A percentile compares a stretch with the other conserved stretches of the same genome.
Evolutionary conservation across 2,888 invertebrate genomes (phyloP).

Genomic region (Eurytoma californica): DNA sequence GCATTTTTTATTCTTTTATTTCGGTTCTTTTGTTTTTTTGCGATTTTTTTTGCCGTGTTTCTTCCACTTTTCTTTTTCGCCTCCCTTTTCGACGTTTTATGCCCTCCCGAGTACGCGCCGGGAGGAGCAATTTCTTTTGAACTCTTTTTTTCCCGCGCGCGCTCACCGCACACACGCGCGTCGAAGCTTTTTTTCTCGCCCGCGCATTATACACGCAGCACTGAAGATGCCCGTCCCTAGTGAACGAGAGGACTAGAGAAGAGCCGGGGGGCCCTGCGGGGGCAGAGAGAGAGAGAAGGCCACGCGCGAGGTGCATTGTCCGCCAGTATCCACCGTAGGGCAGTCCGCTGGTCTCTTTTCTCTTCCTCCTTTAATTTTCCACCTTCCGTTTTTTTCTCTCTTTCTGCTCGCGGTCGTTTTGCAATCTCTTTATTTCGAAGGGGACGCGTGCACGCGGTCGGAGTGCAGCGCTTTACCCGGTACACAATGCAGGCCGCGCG

Average conservation of each 20-base stretch:
- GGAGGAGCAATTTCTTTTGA: not conserved
- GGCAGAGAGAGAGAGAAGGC: constrained; percentile 20
- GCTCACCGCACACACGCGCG: too few relatives aligned
- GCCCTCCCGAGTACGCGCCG: not conserved
- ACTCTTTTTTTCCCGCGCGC: not conserved
- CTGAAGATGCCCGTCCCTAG: constrained; percentile 26
- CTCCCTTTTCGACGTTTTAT: not conserved
- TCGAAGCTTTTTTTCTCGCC: too few relatives aligned
- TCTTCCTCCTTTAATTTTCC: not conserved
- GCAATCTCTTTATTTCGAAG: too few relatives aligned
- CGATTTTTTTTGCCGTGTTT: not conserved
- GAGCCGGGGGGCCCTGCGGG: not conserved
- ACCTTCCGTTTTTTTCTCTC: not conserved
- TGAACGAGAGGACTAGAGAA: too few relatives aligned
- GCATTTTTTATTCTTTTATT: constrained; percentile 53
- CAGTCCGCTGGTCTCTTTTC: not conserved
- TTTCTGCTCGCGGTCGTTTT: too few relatives aligned
- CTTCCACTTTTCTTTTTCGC: too few relatives aligned
- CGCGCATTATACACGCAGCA: constrained; percentile 2
- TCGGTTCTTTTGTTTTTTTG: constrained; percentile 58
- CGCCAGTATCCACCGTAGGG: not conserved
- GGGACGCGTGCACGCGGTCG: too few relatives aligned
- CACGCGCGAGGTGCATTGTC: not conserved
- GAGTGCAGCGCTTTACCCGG: too few relatives aligned
- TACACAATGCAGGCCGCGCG: too few relatives aligned